These are phyloP conservation scores for Botia almorhae DNA, from an alignment of 2,797 vertebrate species.

Conservation along the genomic window DNA sequence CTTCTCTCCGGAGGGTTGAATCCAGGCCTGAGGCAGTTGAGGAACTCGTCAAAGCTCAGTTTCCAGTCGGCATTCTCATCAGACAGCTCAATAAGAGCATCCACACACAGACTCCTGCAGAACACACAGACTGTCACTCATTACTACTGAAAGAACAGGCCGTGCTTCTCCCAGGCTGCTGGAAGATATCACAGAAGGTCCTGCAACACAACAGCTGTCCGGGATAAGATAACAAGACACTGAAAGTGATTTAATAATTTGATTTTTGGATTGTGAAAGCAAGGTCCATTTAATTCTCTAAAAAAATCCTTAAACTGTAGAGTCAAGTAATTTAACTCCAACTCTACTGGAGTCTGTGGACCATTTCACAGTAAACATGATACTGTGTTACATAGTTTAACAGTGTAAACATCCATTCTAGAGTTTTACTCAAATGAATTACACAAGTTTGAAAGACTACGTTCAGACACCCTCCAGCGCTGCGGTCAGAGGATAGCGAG, in stretches of 20 bases:
- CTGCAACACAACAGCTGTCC: not conserved
- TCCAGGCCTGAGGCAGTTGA: slow-evolving; percentile 88
- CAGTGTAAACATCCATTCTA: not conserved
- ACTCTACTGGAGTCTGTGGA: not conserved
- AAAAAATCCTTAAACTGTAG: not conserved
- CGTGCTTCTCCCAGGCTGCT: not conserved
- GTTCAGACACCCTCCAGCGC: not conserved
- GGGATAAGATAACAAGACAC: not conserved
- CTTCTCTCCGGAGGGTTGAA: slow-evolving; percentile 90
- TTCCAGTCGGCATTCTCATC: slow-evolving; percentile 97
- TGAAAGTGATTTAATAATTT: not conserved
- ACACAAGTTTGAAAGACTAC: not conserved
- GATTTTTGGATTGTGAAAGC: too few relatives aligned
- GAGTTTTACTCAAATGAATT: not conserved
- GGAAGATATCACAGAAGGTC: not conserved
- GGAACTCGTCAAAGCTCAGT: slow-evolving; percentile 90
- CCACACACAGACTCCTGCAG: slow-evolving; percentile 88
- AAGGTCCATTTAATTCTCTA: not conserved
- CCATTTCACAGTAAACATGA: not conserved
- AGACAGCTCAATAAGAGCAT: slow-evolving; percentile 92
- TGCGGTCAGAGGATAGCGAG: slow-evolving; percentile 13
- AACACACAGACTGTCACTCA: not conserved
- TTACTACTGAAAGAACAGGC: not conserved
- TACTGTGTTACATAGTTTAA: not conserved
- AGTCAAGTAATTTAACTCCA: not conserved